Evolutionary conservation across 2,888 invertebrate genomes (phyloP).

Genomic region (Apotomis turbidana): DNA sequence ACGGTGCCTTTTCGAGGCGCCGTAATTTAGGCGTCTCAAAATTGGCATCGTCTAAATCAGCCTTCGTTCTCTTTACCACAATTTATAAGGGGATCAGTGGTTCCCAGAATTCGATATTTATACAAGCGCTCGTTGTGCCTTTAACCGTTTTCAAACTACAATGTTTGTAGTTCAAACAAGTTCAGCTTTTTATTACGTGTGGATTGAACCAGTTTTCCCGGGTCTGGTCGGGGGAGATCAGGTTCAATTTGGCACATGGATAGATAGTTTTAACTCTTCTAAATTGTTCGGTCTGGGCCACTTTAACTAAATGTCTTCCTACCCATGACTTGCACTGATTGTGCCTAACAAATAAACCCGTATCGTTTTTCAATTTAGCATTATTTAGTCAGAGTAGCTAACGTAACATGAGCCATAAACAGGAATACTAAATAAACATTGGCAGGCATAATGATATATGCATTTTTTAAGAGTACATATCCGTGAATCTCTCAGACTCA

Average conservation of each 20-base stretch:
- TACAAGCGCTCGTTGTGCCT: constrained; percentile 6
- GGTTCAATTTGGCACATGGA: constrained; percentile 4
- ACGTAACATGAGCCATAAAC: background rate
- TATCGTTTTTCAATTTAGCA: background rate
- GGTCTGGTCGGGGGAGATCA: constrained; percentile 3
- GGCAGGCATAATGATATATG: too few relatives aligned
- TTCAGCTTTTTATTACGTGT: constrained; percentile 24
- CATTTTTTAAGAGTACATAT: too few relatives aligned
- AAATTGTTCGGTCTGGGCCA: constrained; percentile 15
- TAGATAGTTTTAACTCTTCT: constrained; percentile 18
- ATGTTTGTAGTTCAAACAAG: constrained; percentile 11
- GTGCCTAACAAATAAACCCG: background rate
- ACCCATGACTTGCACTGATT: background rate
- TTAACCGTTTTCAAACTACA: constrained; percentile 11
- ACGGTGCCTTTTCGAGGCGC: too few relatives aligned
- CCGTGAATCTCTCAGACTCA: too few relatives aligned
- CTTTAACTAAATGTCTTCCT: constrained; percentile 19
- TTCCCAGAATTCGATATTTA: background rate
- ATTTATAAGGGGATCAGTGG: background rate
- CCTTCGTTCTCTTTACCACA: constrained; percentile 1
- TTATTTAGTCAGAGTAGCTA: too few relatives aligned
- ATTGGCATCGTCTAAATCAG: too few relatives aligned
- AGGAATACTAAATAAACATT: background rate
- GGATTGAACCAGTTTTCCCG: constrained; percentile 30
- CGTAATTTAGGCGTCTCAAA: too few relatives aligned